Evolutionary conservation across 2,113 vertebrate genomes (phyloP).

Genomic region (Lophura nycthemera): DNA sequence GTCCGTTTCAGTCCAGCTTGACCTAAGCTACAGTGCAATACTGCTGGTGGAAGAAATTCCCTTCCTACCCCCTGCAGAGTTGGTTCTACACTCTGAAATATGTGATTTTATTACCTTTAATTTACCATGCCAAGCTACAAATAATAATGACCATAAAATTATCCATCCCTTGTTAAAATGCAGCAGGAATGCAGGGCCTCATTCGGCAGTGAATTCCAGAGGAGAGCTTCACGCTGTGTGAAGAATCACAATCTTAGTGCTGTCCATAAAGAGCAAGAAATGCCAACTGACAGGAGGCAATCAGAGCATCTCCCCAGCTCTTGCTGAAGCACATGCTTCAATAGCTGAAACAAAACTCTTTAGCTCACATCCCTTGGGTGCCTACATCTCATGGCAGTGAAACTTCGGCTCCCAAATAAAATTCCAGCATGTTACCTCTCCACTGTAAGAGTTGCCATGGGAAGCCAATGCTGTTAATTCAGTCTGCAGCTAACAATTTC

Average conservation of each 20-base stretch:
- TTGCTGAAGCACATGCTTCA: background rate
- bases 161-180: constrained; percentile 28
- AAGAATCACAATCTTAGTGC: background rate
- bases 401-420: background rate
- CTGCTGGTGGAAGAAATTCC: constrained; percentile 10
- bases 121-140: constrained; percentile 53
- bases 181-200: background rate
- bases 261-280: background rate
- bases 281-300: background rate
- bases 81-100: background rate
- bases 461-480: background rate
- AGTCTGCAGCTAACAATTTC: background rate
- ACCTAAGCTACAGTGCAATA: background rate
- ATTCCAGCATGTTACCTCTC: background rate
- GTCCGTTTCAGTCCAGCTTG: background rate
- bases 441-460: background rate
- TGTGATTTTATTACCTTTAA: constrained; percentile 33
- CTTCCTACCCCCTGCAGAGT: background rate
- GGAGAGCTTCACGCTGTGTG: background rate
- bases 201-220: background rate
- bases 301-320: background rate
- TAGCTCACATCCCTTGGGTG: background rate
- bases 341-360: background rate
- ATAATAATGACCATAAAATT: constrained; percentile 31
- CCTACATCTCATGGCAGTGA: background rate